phyloP scores from a whole-genome alignment of 2,113 vertebrate genomes.

The Saccopteryx bilineata region DNA sequence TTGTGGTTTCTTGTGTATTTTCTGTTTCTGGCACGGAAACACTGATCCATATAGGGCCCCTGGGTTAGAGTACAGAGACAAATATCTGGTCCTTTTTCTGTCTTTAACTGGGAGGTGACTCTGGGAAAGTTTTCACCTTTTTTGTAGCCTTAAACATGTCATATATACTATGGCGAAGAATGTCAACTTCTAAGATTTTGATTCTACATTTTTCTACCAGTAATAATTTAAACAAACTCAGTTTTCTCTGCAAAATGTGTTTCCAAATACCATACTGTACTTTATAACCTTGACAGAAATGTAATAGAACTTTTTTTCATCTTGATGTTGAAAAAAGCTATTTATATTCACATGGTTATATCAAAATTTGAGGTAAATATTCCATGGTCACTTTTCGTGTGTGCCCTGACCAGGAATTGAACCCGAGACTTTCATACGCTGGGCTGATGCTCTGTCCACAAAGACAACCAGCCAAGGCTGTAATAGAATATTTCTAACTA shows the following conservation, averaged over 20 bases:
- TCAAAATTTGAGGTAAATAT: constrained; percentile 12
- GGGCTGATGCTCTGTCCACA: too few relatives aligned
- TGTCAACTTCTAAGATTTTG: background rate
- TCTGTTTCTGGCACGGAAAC: background rate
- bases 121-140: background rate
- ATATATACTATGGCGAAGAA: background rate
- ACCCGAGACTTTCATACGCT: too few relatives aligned
- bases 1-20: background rate
- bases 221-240: background rate
- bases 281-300: background rate
- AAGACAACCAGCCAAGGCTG: too few relatives aligned
- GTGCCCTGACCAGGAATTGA: too few relatives aligned
- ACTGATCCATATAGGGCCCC: background rate
- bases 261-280: background rate
- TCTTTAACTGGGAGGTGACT: background rate
- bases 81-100: background rate
- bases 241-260: background rate
- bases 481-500: background rate
- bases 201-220: background rate
- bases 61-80: background rate
- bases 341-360: background rate
- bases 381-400: background rate
- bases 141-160: background rate
- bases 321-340: background rate
- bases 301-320: constrained; percentile 29